phyloP scores from a whole-genome alignment of 2,113 vertebrate species.

The Phyllopteryx taeniolatus region DNA sequence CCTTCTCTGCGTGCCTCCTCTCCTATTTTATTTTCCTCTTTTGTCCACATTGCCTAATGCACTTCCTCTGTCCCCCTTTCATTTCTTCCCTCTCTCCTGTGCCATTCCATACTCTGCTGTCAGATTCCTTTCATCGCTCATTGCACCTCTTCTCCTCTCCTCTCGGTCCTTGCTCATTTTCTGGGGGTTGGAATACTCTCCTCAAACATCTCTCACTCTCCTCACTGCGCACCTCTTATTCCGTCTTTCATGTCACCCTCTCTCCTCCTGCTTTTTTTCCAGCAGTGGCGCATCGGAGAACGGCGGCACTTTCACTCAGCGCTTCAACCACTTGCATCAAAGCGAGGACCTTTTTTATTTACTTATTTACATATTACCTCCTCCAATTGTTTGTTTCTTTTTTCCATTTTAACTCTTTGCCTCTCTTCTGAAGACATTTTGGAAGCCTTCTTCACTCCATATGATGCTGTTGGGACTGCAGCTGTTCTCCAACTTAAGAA shows the following conservation, averaged over 20 bases:
- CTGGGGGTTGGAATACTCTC: not conserved
- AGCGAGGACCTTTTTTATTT: slow-evolving; percentile 26
- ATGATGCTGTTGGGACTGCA: slow-evolving; percentile 11
- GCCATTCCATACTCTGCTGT: not conserved
- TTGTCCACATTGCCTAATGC: not conserved
- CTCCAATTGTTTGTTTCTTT: too few species aligned
- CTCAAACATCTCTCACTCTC: slow-evolving; percentile 14
- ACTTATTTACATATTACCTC: not conserved
- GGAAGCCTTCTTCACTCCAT: slow-evolving; percentile 9
- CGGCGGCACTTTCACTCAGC: slow-evolving; percentile 43
- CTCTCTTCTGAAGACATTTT: not conserved
- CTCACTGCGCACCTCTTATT: slow-evolving; percentile 24
- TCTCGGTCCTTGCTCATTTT: not conserved
- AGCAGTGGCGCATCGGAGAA: slow-evolving; percentile 23
- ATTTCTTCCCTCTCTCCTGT: not conserved
- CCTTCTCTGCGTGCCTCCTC: not conserved
- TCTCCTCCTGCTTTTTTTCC: slow-evolving; percentile 25
- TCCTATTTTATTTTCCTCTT: not conserved
- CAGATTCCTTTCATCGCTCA: not conserved
- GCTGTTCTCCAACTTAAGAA: slow-evolving; percentile 31
- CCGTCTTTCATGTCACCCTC: slow-evolving; percentile 32
- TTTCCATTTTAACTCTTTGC: not conserved
- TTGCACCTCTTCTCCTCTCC: not conserved
- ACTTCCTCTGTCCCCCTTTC: not conserved
- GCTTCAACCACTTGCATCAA: slow-evolving; percentile 30